Evolutionary conservation across 1,140 invertebrate genomes (phyloP), one percentile per base, ranked within the genome.

Genomic region (Ips nitidus): DNA sequence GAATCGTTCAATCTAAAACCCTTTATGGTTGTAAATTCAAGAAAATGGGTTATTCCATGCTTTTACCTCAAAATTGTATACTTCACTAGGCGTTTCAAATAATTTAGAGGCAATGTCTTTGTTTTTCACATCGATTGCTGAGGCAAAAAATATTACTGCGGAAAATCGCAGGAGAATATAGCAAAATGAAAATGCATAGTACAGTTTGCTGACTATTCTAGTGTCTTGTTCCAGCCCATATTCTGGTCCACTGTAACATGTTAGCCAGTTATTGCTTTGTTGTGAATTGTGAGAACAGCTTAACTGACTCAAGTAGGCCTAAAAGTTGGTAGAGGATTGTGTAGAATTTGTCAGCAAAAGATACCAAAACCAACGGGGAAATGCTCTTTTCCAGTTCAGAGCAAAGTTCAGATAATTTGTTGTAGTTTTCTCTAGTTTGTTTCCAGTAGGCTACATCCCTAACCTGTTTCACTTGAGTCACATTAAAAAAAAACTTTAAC

Each of bases 51-150:
- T 8, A 38, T 56, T n/a, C 36, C 5, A 42, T 59, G 7, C 39
- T 45, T 52, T 47, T 70, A 71, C 69, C 47, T 65, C 69, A 52
- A 58, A 39, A 41, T 71, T 71, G 41, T 71, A 71, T 5, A 66
- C 41, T 6, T 66, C 45, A 53, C 47, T 52, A 4, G 69, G 63
- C 4, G 52, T 43, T n/a, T n/a, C 40, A 36, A 66, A 50, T 7
- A 71, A 38, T 4, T 50, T 47, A 5, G 6, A 6, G 1, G 39
- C 41, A 38, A 65, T 52, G 41, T 66, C 55, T 42, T 71, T n/a
- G 50, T 39, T 66, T 40, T 62, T 63, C 6, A 38, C 2, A 47
- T 71, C 47, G 42, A 71, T 66, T 1, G 2, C 7, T 3, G 62
- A 53, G 7, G 56, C 61, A 61, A 56, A 66, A 5, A 64, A 52